phyloP scores from a whole-genome alignment of 2,888 invertebrate species.

The Coleophora deauratella region DNA sequence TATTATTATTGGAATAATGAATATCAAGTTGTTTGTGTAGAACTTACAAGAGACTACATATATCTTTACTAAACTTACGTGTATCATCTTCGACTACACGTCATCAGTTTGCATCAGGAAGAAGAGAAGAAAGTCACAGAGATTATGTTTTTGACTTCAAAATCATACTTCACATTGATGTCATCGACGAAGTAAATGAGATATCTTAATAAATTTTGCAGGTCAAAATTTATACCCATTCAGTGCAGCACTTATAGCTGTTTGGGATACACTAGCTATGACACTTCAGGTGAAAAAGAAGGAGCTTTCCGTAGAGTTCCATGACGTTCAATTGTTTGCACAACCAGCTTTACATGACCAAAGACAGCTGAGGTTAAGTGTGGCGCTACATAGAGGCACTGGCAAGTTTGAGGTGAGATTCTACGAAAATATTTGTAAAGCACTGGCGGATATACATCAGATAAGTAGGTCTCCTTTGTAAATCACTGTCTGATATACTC shows the following conservation, averaged over 20 bases:
- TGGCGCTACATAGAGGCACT: slow-evolving; percentile 75
- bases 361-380: slow-evolving; percentile 62
- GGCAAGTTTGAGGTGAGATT: slow-evolving; percentile 71
- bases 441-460: not conserved
- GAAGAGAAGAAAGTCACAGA: too few species aligned
- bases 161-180: too few species aligned
- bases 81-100: too few species aligned
- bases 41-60: too few species aligned
- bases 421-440: not conserved
- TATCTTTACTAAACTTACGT: too few species aligned
- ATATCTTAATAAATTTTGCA: slow-evolving; percentile 15
- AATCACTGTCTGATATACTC: not conserved
- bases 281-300: slow-evolving; percentile 67
- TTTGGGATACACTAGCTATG: slow-evolving; percentile 81
- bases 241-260: slow-evolving; percentile 79
- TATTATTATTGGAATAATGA: too few species aligned
- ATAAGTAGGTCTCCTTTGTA: not conserved
- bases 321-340: slow-evolving; percentile 73
- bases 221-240: slow-evolving; percentile 83
- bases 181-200: too few species aligned
- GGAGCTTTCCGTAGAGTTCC: slow-evolving; percentile 80
- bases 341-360: slow-evolving; percentile 75
- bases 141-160: too few species aligned
- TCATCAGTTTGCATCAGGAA: too few species aligned
- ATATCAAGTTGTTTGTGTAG: too few species aligned